Evolutionary conservation across 2,888 invertebrate genomes (phyloP).

Genomic region (Iphiclides podalirius): DNA sequence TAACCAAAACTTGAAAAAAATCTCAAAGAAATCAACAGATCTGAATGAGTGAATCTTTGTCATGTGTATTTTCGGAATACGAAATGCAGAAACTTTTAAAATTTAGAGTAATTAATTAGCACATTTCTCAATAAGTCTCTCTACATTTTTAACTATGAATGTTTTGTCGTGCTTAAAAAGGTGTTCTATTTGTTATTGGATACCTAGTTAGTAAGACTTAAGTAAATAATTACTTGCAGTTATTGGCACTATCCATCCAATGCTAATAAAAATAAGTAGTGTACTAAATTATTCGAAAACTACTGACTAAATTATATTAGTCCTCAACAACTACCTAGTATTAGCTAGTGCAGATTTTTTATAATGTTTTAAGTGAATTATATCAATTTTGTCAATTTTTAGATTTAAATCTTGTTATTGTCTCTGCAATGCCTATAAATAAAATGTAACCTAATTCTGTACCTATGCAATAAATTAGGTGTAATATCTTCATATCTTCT

Average conservation of each 20-base stretch:
- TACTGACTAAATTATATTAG: slow-evolving; percentile 45
- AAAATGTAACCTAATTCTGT: slow-evolving; percentile 17
- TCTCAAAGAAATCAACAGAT: slow-evolving; percentile 65
- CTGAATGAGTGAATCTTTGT: slow-evolving; percentile 67
- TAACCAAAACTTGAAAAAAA: slow-evolving; percentile 42
- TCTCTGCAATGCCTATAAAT: slow-evolving; percentile 50
- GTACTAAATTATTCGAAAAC: slow-evolving; percentile 41
- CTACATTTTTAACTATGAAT: slow-evolving; percentile 81
- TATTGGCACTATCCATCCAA: slow-evolving; percentile 76
- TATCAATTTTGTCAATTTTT: slow-evolving; percentile 80
- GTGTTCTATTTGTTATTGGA: slow-evolving; percentile 82
- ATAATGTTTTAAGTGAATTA: slow-evolving; percentile 69
- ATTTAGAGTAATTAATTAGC: slow-evolving; percentile 80
- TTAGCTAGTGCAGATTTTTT: slow-evolving; percentile 52
- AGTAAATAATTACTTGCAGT: slow-evolving; percentile 76
- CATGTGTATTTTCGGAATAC: slow-evolving; percentile 44
- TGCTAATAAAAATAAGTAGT: slow-evolving; percentile 40
- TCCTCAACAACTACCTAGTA: slow-evolving; percentile 45
- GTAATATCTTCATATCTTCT: slow-evolving; percentile 21
- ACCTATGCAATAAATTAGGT: slow-evolving; percentile 18
- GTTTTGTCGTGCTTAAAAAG: slow-evolving; percentile 82
- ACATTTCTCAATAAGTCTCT: slow-evolving; percentile 81
- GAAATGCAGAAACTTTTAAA: slow-evolving; percentile 60
- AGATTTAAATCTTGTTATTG: slow-evolving; percentile 68
- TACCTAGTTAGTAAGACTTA: slow-evolving; percentile 77